These are phyloP conservation scores for Scalopus aquaticus DNA, from an alignment of 2,113 vertebrate genomes.

Conservation along the genomic window DNA sequence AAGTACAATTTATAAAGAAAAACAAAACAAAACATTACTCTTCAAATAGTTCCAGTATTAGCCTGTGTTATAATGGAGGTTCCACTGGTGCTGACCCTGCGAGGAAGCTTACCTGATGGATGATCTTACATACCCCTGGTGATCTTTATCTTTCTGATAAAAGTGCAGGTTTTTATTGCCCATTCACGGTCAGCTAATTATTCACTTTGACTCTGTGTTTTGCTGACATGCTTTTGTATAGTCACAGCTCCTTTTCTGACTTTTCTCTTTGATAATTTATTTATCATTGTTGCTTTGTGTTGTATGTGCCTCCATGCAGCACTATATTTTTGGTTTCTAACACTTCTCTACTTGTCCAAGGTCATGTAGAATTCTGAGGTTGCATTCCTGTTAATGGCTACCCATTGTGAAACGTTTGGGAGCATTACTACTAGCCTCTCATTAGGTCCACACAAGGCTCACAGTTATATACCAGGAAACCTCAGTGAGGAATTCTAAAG, in stretches of 20 bases:
- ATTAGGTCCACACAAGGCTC: not conserved
- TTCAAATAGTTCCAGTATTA: not conserved
- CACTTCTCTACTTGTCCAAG: not conserved
- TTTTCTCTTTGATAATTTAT: not conserved
- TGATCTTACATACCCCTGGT: not conserved
- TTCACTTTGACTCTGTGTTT: not conserved
- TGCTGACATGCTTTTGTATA: not conserved
- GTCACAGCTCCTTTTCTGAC: not conserved
- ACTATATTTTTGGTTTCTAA: not conserved
- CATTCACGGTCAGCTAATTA: not conserved
- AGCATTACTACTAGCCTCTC: not conserved
- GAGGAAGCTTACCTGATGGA: not conserved
- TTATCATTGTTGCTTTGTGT: conserved; percentile 2
- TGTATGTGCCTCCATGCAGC: not conserved
- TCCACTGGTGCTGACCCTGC: not conserved
- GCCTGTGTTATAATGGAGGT: not conserved
- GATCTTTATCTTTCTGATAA: not conserved
- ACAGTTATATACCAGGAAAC: not conserved
- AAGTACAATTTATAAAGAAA: too few species aligned
- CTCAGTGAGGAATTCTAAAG: not conserved
- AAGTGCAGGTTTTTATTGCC: not conserved
- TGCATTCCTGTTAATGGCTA: not conserved
- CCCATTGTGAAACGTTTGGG: not conserved
- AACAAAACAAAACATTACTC: not conserved
- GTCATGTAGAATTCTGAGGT: not conserved